These are phyloP conservation scores for Avahi laniger DNA, from an alignment of 2,797 vertebrate genomes.

Conservation along the genomic window DNA sequence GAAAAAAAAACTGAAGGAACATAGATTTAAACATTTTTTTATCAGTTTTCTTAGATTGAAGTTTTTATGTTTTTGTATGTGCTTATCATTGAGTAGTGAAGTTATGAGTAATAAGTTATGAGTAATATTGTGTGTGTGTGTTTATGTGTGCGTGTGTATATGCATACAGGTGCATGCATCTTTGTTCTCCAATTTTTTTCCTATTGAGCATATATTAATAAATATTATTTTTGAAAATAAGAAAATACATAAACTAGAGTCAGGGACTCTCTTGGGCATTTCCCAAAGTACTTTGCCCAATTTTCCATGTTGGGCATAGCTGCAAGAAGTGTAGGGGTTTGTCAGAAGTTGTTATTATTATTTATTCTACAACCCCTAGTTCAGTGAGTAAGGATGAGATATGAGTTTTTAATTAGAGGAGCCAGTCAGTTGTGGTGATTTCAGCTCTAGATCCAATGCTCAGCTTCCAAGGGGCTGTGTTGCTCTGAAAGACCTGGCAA, in stretches of 20 bases:
- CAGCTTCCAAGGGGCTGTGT: background rate
- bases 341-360: background rate
- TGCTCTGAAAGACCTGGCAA: background rate
- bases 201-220: background rate
- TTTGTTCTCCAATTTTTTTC: background rate
- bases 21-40: background rate
- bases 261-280: background rate
- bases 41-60: background rate
- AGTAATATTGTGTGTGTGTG: background rate
- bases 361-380: background rate
- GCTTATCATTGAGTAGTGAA: background rate
- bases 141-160: background rate
- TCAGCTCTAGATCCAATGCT: background rate
- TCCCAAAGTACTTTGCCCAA: background rate
- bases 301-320: background rate
- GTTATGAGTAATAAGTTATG: background rate
- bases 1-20: background rate
- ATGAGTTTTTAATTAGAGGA: background rate
- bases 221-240: conserved; percentile 43
- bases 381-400: background rate
- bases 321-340: background rate
- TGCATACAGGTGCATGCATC: background rate
- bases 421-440: background rate
- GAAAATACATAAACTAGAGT: background rate
- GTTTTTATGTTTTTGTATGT: background rate